phyloP scores from a whole-genome alignment of 2,113 vertebrate species.

The Cyprinodon tularosa region DNA sequence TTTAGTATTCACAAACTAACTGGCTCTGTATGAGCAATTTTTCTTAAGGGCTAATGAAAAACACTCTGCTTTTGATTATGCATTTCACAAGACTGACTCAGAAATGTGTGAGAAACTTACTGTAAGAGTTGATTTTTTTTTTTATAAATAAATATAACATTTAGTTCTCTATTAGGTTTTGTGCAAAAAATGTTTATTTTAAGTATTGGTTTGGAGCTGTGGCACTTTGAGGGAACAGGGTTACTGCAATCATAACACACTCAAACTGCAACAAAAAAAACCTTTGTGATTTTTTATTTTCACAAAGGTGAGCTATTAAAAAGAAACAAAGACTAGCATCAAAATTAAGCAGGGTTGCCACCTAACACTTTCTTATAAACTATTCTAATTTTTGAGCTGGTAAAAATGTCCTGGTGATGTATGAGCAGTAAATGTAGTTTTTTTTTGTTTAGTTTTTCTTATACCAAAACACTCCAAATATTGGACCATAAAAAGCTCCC shows the following conservation, averaged over 20 bases:
- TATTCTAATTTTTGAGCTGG: background rate
- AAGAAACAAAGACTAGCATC: background rate
- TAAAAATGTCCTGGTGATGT: background rate
- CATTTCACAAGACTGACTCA: too few relatives aligned
- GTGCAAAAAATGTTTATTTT: background rate
- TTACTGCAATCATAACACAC: background rate
- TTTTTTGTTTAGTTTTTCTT: background rate
- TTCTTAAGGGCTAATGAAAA: too few relatives aligned
- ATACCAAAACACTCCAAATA: background rate
- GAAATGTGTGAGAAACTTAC: too few relatives aligned
- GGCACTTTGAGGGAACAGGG: background rate
- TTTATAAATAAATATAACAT: too few relatives aligned
- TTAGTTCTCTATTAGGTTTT: background rate
- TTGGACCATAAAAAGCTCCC: background rate
- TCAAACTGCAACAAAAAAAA: background rate
- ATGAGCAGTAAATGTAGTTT: background rate
- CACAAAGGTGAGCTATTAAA: background rate
- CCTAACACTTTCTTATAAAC: background rate
- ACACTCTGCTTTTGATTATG: too few relatives aligned
- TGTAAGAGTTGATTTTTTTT: too few relatives aligned
- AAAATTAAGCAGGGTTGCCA: background rate
- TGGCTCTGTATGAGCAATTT: too few relatives aligned
- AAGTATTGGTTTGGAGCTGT: background rate
- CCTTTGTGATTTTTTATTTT: background rate
- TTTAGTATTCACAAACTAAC: too few relatives aligned